Percentiles rank a stretch among this genome's conserved stretches.
These are phyloP conservation scores for Caenorhabditis zanzibari DNA, from an alignment of 2,888 invertebrate genomes.

Conservation along the genomic window DNA sequence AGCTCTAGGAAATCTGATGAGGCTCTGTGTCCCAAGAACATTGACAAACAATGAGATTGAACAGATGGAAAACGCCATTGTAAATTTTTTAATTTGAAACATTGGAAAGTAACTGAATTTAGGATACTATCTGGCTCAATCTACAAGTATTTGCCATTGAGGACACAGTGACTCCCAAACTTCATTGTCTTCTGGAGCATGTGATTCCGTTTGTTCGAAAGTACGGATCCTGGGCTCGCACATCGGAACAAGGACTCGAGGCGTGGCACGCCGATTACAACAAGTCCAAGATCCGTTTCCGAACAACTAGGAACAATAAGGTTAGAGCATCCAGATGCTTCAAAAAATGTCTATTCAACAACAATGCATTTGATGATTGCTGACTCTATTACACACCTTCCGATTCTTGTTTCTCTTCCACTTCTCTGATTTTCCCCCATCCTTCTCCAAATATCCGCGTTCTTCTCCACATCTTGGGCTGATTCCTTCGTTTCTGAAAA, in stretches of 20 bases:
- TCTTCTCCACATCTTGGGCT: too few relatives aligned
- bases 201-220: background rate
- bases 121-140: background rate
- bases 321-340: background rate
- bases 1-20: background rate
- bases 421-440: too few relatives aligned
- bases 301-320: background rate
- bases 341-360: too few relatives aligned
- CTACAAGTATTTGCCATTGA: background rate
- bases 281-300: background rate
- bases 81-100: too few relatives aligned
- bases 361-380: too few relatives aligned
- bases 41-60: background rate
- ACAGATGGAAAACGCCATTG: background rate
- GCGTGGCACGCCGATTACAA: too few relatives aligned
- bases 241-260: slow-evolving; percentile 11
- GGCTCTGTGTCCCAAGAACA: background rate
- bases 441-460: too few relatives aligned
- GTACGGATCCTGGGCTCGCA: background rate
- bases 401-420: too few relatives aligned
- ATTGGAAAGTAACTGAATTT: too few relatives aligned
- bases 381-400: too few relatives aligned
- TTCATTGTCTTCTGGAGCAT: background rate
- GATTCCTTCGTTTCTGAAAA: too few relatives aligned
- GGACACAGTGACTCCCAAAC: background rate